Evolutionary conservation across 1,140 invertebrate species (phyloP).

Genomic region (Bombus picipes): DNA sequence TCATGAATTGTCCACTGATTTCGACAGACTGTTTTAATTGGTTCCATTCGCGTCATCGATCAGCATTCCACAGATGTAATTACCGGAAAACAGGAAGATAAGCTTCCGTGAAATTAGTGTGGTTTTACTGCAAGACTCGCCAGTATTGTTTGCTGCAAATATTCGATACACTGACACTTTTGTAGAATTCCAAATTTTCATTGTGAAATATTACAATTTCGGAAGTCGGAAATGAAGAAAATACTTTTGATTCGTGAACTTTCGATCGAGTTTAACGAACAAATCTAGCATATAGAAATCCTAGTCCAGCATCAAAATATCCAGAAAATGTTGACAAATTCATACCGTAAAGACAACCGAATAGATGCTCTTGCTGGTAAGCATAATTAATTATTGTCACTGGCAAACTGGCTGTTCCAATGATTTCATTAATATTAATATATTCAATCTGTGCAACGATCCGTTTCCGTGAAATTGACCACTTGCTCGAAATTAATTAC

Average conservation of each 20-base stretch:
- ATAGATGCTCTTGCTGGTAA: too few species aligned
- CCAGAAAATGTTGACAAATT: background rate
- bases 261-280: background rate
- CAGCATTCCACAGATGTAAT: background rate
- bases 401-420: background rate
- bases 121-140: background rate
- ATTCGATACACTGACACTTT: background rate
- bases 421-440: slow-evolving; percentile 12
- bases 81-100: slow-evolving; percentile 6
- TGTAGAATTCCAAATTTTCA: background rate
- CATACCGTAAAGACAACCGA: too few species aligned
- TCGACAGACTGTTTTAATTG: slow-evolving; percentile 10
- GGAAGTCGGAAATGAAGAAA: too few species aligned
- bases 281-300: background rate
- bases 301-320: background rate
- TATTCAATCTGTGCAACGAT: background rate
- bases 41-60: slow-evolving; percentile 11
- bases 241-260: too few species aligned
- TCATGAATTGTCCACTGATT: background rate
- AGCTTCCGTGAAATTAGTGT: slow-evolving; percentile 3
- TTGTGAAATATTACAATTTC: background rate
- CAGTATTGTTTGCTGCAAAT: background rate
- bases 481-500: background rate
- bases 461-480: background rate
- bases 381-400: slow-evolving; percentile 9